Evolutionary conservation across 2,888 invertebrate species (phyloP).

Genomic region (Ectemnius continuus): DNA sequence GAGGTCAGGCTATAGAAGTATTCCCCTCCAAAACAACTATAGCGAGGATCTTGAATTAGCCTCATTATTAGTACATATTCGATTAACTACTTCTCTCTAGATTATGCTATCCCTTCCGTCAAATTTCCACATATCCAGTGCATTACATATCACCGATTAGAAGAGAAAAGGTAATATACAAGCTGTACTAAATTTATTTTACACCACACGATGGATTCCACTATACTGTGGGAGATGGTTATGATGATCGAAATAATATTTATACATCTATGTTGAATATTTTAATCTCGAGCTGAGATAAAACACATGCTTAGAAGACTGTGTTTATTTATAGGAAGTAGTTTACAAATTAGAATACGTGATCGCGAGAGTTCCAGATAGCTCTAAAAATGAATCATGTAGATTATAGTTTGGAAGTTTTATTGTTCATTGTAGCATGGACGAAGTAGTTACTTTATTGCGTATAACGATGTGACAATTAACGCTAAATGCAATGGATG

Average conservation of each 20-base stretch:
- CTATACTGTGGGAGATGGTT: slow-evolving; percentile 25
- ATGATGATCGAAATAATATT: background rate
- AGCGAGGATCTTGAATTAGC: slow-evolving; percentile 96
- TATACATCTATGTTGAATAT: slow-evolving; percentile 21
- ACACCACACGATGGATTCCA: slow-evolving; percentile 1
- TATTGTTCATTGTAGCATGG: slow-evolving; percentile 16
- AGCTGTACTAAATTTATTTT: slow-evolving; percentile 1
- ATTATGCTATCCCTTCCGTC: background rate
- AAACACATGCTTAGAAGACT: slow-evolving; percentile 40
- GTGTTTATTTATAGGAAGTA: slow-evolving; percentile 23
- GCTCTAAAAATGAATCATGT: slow-evolving; percentile 11
- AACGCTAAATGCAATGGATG: slow-evolving; percentile 9
- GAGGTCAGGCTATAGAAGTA: slow-evolving; percentile 92
- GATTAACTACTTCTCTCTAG: slow-evolving; percentile 79
- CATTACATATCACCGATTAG: slow-evolving; percentile 15
- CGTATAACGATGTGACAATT: slow-evolving; percentile 6
- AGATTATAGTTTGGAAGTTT: slow-evolving; percentile 21
- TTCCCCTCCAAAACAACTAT: slow-evolving; percentile 92
- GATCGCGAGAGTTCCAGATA: slow-evolving; percentile 11
- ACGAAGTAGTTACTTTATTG: slow-evolving; percentile 3
- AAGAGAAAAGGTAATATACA: background rate
- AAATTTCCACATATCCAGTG: slow-evolving; percentile 8
- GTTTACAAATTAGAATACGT: slow-evolving; percentile 20
- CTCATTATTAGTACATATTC: slow-evolving; percentile 90
- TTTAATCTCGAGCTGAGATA: slow-evolving; percentile 15